A percentile compares a stretch with the other conserved stretches of the same genome.
phyloP scores from a whole-genome alignment of 2,113 vertebrate species.

The Oceanites oceanicus region DNA sequence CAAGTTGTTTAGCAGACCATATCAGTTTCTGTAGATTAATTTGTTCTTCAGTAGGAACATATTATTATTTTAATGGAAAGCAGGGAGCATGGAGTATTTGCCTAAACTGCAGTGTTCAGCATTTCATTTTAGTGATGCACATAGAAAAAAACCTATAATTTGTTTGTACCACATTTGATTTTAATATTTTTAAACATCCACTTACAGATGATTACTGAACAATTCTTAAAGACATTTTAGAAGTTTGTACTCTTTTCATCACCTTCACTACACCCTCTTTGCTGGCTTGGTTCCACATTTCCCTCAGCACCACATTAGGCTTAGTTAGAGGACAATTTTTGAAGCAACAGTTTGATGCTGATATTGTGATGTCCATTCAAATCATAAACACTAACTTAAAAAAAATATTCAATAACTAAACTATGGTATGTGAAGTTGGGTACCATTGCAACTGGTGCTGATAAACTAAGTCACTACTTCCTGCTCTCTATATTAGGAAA shows the following conservation, averaged over 20 bases:
- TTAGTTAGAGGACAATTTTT: background rate
- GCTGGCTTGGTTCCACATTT: background rate
- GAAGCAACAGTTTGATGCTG: background rate
- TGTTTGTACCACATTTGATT: background rate
- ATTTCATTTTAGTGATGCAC: background rate
- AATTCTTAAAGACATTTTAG: background rate
- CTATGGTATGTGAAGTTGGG: background rate
- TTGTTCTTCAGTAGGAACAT: background rate
- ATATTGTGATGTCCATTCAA: background rate
- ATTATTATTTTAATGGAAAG: background rate
- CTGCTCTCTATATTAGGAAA: background rate
- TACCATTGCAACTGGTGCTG: background rate
- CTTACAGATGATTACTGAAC: background rate
- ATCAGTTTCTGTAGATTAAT: background rate
- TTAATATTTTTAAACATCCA: background rate
- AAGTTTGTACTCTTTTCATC: background rate
- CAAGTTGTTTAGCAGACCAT: background rate
- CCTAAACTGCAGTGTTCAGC: background rate
- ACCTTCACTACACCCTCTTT: background rate
- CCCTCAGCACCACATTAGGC: background rate
- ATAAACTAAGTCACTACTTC: background rate
- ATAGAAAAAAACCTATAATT: fast-evolving
- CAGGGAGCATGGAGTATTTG: background rate
- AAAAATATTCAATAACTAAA: background rate
- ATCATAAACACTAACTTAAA: background rate